Evolutionary conservation across 1,140 invertebrate genomes (phyloP), one percentile per base, ranked within the genome.

Genomic region (Drosophila tani): DNA sequence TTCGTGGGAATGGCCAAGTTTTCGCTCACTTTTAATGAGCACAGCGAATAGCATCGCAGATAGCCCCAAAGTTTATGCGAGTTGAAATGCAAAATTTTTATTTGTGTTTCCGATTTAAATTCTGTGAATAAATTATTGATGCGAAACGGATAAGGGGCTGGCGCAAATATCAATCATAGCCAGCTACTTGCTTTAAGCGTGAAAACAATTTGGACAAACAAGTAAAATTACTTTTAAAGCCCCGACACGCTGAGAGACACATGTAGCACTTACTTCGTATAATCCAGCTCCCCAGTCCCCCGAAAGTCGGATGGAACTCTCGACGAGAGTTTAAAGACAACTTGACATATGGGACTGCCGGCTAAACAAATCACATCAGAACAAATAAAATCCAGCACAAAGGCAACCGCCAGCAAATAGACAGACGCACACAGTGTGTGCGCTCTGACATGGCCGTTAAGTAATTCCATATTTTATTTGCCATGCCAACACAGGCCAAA

Each of bases 381-480:
- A 63, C 81, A 85, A 90, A 88, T 88, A 88, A 79, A 90, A 90
- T 84, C 60, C 66, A 67, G 78, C 69, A 90, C 75, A 88, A 88
- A 90, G 70, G 62, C 67, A 87, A 73, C 71, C 76, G 64, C 82
- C 82, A 77, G 59, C 82, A 85, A 81, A 85, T 85, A 85, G 82
- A 84, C 68, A 71, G 68, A 57, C 81, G 60, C 50, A 77, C 51
- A 58, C 58, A 75, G 19, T 51, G 63, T 63, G 43, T 69, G 58
- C 50, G 47, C 65, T 57, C 70, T 79, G 67, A 67, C 60, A 68
- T 64, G 55, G 71, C 85, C 67, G 81, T 75, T 88, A 91, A 88
- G 85, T 88, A 88, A 90, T 88, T 90, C 86, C 85, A 88, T 88
- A 88, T 88, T 88, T 88, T 88, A 90, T 88, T 91, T 79, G 77